phyloP scores from a whole-genome alignment of 1,140 invertebrate genomes.

The Diplogasteroides magnus region DNA sequence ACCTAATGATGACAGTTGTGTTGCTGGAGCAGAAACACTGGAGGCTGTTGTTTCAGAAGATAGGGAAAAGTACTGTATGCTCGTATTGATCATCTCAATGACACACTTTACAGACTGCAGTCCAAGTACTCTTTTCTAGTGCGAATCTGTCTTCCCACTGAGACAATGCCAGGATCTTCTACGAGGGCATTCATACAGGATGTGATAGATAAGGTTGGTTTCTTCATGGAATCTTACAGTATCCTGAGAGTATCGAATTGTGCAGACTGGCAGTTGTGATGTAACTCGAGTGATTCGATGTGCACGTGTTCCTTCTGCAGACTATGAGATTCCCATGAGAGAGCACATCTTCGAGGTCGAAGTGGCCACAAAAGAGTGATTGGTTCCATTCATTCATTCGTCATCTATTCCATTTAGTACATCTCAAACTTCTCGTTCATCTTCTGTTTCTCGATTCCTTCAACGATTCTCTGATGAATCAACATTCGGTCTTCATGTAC shows the following conservation, averaged over 20 bases:
- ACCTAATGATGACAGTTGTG: too few species aligned
- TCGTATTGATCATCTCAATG: too few species aligned
- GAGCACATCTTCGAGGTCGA: neutral
- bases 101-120: too few species aligned
- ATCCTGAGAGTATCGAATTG: neutral
- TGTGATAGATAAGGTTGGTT: neutral
- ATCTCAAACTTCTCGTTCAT: neutral
- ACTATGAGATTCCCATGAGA: neutral
- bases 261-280: neutral
- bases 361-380: neutral
- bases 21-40: too few species aligned
- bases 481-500: slow-evolving; percentile 8
- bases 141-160: neutral
- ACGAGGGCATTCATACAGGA: neutral
- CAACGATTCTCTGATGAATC: neutral
- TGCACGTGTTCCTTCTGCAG: neutral
- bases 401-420: neutral
- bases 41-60: too few species aligned
- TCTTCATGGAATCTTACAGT: neutral
- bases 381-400: too few species aligned
- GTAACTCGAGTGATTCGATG: neutral
- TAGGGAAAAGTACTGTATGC: too few species aligned
- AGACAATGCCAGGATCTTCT: neutral
- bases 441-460: neutral
- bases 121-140: neutral